Conservation (phyloP, 1,140 invertebrate species). For the Ceratoteleas bidentatus region DNA sequence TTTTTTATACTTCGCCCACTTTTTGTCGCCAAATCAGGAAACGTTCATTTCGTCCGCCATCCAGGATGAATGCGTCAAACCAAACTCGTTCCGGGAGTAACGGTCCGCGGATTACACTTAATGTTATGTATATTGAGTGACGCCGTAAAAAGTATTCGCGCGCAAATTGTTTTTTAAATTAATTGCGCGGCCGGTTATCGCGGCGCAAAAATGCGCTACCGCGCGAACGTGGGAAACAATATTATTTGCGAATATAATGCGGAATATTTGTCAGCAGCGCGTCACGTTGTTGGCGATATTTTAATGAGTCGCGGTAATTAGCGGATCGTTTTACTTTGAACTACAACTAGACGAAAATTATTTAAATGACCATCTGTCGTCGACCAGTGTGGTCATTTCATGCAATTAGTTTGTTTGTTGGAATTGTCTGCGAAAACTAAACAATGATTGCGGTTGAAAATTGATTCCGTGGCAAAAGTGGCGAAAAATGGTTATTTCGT, state of each 20-base stretch:
- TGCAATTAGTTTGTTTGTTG: too few relatives aligned
- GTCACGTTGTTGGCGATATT: constrained; percentile 12
- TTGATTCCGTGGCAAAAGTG: too few relatives aligned
- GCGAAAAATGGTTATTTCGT: too few relatives aligned
- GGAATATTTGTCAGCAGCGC: constrained; percentile 15
- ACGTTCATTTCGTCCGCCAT: constrained; percentile 1
- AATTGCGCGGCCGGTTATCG: constrained; percentile 10
- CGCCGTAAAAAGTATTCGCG: constrained; percentile 12
- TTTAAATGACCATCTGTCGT: background rate
- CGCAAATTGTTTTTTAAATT: constrained; percentile 26
- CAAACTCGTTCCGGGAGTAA: constrained; percentile 16
- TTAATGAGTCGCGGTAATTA: constrained; percentile 9
- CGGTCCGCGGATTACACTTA: constrained; percentile 7
- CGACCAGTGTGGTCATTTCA: constrained; percentile 1
- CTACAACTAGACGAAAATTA: constrained; percentile 3
- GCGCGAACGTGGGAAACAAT: constrained; percentile 4
- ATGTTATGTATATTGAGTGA: constrained; percentile 17
- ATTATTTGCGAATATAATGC: constrained; percentile 11
- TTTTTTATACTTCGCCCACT: background rate
- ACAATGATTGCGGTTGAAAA: too few relatives aligned
- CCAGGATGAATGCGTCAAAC: constrained; percentile 18
- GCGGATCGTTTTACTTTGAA: constrained; percentile 1
- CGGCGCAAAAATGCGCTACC: constrained; percentile 8
- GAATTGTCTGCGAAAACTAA: too few relatives aligned
- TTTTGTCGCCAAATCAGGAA: constrained; percentile 19